Evolutionary conservation across 2,797 vertebrate species (phyloP), one percentile per base, ranked within the genome.

Genomic region (Novumbra hubbsi): DNA sequence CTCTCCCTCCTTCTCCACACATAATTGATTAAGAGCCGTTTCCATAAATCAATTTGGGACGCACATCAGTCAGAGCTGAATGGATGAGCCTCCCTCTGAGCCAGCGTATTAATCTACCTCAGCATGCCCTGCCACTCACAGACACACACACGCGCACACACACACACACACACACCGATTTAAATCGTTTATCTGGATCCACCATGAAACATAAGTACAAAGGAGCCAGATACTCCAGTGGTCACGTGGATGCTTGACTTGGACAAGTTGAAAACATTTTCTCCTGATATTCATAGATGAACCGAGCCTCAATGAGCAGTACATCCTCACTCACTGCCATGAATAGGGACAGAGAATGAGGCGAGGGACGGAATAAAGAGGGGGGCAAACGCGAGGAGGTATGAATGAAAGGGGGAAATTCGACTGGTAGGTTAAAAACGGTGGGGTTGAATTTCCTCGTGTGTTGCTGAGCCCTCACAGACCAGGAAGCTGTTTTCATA

Each of bases 21-120:
- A 96, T 98, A 98, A 98, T 98, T 97, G 97, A 99, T 98, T 98
- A 97, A 94, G 93, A 94, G 84, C 88, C 86, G 78, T 92, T 96
- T 96, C 96, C 95, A 98, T 98, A 98, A 97, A 98, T 97, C 96
- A 98, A 98, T 99, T 99, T 97, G 98, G 95, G 95, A 98, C 91
- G 97, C 96, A 97, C 96, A 98, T 99, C 97, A 97, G 95, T 99
- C 97, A 98, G 95, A 93, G 92, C 89, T 96, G 95, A 97, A 98
- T 96, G 94, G 95, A 93, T 89, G 90, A 79, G 48, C 78, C 84
- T 84, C 84, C 87, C 84, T 82, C 86, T 77, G 84, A 80, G 84
- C 77, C 65, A 76, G 38, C 19, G 81, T 88, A 88, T 92, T 90
- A 90, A 91, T 91, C 89, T 86, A 87, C 90, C 86, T 90, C 89